These are phyloP conservation scores for Pedetes capensis DNA, from an alignment of 2,113 vertebrate genomes.

Conservation along the genomic window DNA sequence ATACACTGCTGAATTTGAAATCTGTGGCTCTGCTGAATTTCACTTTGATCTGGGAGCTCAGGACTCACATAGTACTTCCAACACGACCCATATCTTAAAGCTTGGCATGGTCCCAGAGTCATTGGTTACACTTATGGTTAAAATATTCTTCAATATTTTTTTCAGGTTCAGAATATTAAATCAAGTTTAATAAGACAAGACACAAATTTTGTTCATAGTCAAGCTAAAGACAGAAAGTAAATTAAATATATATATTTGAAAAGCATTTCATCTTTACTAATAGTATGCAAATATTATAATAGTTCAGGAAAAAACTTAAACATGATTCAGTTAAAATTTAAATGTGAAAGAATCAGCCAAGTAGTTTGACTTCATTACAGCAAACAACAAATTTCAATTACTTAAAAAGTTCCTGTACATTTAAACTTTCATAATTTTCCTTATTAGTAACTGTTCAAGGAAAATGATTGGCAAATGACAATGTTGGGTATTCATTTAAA, in stretches of 20 bases:
- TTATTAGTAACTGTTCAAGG: not conserved
- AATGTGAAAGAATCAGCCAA: not conserved
- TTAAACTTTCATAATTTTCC: not conserved
- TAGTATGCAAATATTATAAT: not conserved
- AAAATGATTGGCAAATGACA: not conserved
- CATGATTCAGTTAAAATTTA: not conserved
- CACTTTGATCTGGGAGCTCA: not conserved
- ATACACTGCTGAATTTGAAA: conserved; percentile 6
- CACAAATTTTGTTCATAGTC: not conserved
- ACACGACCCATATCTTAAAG: not conserved
- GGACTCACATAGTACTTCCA: not conserved
- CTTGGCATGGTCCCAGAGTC: not conserved
- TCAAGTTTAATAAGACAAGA: not conserved
- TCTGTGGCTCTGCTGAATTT: not conserved
- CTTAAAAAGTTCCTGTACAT: not conserved
- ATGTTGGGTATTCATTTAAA: not conserved
- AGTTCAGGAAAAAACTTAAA: not conserved
- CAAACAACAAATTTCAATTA: not conserved
- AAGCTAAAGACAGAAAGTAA: not conserved
- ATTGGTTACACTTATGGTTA: not conserved
- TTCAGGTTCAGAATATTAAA: not conserved
- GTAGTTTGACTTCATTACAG: not conserved
- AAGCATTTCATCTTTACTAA: not conserved
- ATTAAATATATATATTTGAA: not conserved
- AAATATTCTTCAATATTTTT: not conserved